Evolutionary conservation across 2,888 invertebrate species (phyloP).

Genomic region (Alcis repandata): DNA sequence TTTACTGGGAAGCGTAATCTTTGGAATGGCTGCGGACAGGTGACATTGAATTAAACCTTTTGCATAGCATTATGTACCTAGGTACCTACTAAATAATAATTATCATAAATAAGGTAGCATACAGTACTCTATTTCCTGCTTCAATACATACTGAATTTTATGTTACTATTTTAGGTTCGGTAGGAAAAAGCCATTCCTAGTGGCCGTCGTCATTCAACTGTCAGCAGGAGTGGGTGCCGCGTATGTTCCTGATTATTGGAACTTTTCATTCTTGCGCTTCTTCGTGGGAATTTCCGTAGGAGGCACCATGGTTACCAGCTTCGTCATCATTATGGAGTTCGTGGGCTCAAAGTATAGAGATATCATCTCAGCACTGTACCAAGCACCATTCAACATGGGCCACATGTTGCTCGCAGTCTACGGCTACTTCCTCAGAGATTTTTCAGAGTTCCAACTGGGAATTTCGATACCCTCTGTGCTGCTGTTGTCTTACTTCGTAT

Average conservation of each 20-base stretch:
- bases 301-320: constrained; percentile 91
- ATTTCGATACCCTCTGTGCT: constrained; percentile 87
- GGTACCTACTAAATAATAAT: too few relatives aligned
- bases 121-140: not conserved
- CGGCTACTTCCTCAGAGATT: constrained; percentile 88
- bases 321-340: constrained; percentile 89
- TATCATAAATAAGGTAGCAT: constrained; percentile 4
- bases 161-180: constrained; percentile 87
- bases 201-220: constrained; percentile 91
- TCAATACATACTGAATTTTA: not conserved
- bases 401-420: constrained; percentile 88
- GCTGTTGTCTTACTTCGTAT: constrained; percentile 88
- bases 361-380: constrained; percentile 88
- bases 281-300: constrained; percentile 91
- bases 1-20: constrained; percentile 90
- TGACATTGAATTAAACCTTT: constrained; percentile 69
- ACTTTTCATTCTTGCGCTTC: constrained; percentile 89
- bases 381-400: constrained; percentile 90
- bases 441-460: constrained; percentile 88
- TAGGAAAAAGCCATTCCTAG: constrained; percentile 90
- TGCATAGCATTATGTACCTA: not conserved
- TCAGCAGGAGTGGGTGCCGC: constrained; percentile 89
- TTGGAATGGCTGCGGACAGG: constrained; percentile 92
- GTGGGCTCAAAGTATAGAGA: constrained; percentile 87
- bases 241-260: constrained; percentile 87